Percentiles rank a stretch among this genome's conserved stretches.
phyloP scores from a whole-genome alignment of 1,140 invertebrate species.

The Chrysomallon squamiferum region DNA sequence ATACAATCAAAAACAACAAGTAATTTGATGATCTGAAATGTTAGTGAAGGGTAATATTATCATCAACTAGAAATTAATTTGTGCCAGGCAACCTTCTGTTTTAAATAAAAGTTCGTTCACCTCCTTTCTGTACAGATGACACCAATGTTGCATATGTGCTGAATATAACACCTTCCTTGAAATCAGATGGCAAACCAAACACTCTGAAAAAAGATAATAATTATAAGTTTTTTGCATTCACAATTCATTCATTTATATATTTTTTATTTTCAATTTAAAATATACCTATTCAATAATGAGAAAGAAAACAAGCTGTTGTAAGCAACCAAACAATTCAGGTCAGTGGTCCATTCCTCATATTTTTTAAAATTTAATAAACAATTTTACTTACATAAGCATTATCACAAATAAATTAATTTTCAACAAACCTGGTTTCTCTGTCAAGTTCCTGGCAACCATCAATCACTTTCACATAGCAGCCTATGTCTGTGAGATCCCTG shows the following conservation, averaged over 20 bases:
- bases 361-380: too few species aligned
- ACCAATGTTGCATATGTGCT: conserved; percentile 61
- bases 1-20: too few species aligned
- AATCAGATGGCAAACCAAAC: conserved; percentile 53
- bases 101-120: conserved; percentile 10
- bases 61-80: too few species aligned
- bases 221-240: background rate
- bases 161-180: conserved; percentile 59
- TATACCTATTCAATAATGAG: too few species aligned
- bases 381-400: too few species aligned
- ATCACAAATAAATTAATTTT: too few species aligned
- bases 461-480: conserved; percentile 57
- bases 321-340: too few species aligned
- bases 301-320: too few species aligned
- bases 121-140: conserved; percentile 54
- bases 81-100: too few species aligned
- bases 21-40: too few species aligned
- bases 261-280: background rate
- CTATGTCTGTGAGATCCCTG: conserved; percentile 56
- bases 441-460: conserved; percentile 60
- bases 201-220: conserved; percentile 38
- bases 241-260: background rate
- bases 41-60: too few species aligned
- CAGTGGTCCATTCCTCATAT: too few species aligned
- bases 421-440: conserved; percentile 58